A percentile compares a stretch with the other conserved stretches of the same genome.
Conservation (phyloP, 1,140 invertebrate genomes). For the Anastrepha ludens region DNA sequence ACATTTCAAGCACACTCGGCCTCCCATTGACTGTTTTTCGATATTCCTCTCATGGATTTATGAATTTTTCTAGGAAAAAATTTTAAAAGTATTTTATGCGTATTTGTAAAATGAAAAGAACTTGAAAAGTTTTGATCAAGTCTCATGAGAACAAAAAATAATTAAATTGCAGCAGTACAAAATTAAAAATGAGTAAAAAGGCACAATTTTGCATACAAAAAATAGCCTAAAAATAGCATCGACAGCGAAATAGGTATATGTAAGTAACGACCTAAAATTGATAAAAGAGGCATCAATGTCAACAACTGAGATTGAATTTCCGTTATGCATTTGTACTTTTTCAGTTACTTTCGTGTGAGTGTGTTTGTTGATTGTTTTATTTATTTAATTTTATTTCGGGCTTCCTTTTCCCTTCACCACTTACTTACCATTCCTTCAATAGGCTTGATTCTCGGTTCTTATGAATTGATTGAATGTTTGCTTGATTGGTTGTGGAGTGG, state of each 20-base stretch:
- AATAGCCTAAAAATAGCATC: background rate
- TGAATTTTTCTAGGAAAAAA: too few relatives aligned
- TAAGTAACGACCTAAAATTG: background rate
- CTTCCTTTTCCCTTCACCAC: background rate
- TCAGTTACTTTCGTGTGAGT: background rate
- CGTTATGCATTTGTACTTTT: background rate
- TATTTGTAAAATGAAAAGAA: too few relatives aligned
- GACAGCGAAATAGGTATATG: background rate
- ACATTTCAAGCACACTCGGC: too few relatives aligned
- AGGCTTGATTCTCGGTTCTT: background rate
- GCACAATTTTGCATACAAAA: too few relatives aligned
- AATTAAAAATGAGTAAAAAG: too few relatives aligned
- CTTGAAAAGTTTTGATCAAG: too few relatives aligned
- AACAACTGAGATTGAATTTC: background rate
- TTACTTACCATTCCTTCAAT: background rate
- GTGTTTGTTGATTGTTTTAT: too few relatives aligned
- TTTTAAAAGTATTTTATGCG: too few relatives aligned
- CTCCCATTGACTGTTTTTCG: too few relatives aligned
- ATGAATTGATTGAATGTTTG: slow-evolving; percentile 1
- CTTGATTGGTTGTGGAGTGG: background rate
- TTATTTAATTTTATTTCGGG: background rate
- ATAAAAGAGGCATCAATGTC: background rate
- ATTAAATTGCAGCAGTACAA: too few relatives aligned
- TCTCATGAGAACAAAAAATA: too few relatives aligned
- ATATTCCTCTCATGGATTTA: too few relatives aligned